Base-by-base conservation (phyloP, 2,888 invertebrate species). In the Nomada ruficornis region DNA sequence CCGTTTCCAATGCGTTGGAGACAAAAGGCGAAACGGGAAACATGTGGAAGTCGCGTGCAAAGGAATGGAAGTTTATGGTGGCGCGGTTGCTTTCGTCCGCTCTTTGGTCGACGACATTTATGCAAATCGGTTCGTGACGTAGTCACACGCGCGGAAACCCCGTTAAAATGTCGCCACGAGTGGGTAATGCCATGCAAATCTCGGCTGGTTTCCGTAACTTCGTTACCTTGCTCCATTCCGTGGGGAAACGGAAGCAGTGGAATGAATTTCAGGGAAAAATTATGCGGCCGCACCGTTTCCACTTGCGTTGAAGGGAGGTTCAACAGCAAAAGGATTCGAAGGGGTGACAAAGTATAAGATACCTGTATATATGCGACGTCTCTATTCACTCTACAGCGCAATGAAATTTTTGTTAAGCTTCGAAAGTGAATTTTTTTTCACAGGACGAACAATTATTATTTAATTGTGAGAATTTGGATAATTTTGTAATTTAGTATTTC, bases 151-250 rank as follows among this genome's bases (percentile, higher is more conserved):
- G 76, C 76, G 78, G 78, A 88, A 88, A 88, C 88, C 80, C 84
- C 85, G 85, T 89, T 90, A 86, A 88, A 90, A 87, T 84, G 82
- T 83, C 84, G 77, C 65, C 20, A 18, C 80, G 77, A n/a, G 64
- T 63, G 57, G 52, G 76, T 90, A 91, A 90, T 89, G 89, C 76
- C 83, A 91, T 91, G 91, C 90, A 91, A 91, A 91, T 91, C 91
- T 89, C 89, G 84, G 87, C 86, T 89, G 88, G 89, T 90, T 74
- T 89, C 84, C 88, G 77, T 90, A 91, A 91, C 89, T 91, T 91
- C 89, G 88, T 91, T 90, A 89, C 86, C 87, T 87, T 86, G 89
- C 88, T 85, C 87, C 85, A 85, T 80, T 79, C 83, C 20, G 5
- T 7, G 11, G 84, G 84, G 73, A 60, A 36, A 59, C 65, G 60